Evolutionary conservation across 2,113 vertebrate species (phyloP), one percentile per base, ranked within the genome.

Genomic region (Dicaeum eximium): DNA sequence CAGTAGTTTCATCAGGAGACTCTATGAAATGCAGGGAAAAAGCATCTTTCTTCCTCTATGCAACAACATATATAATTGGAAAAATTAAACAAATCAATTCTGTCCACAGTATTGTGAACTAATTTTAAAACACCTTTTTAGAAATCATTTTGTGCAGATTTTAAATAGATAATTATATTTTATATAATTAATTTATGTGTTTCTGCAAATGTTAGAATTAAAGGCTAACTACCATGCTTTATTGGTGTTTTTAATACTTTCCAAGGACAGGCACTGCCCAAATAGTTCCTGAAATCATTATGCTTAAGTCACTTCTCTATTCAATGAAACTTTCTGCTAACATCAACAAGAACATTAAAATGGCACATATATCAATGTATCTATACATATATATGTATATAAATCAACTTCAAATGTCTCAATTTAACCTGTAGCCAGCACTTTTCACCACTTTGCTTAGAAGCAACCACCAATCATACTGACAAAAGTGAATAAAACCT

Each of bases 1-100:
- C 97, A 51, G 97, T 94, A 88, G 98, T 98, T 96, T 99, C 99
- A 73, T 99, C 99, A 1, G 98, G 98, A 97, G 97, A 99, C 98
- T 99, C 99, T 99, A 97, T 47, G 25, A 94, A 95, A 92, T 47
- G 92, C 64, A 83, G 91, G 88, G 90, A 88, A 89, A 97, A 95
- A 92, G 83, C 50, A 37, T 79, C 45, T 85, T 80, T 93, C 87
- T 61, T 73, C 79, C 87, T 92, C 96, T 94, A 96, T 94, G 94
- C 89, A 90, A 96, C 95, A 97, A 97, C 93, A 97, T 48, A 89
- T 71, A 73, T 95, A 77, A 94, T 48, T 86, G 93, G 93, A 96
- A 88, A 95, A 95, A 94, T 86, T 86, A 96, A 93, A 86, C 95
- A 96, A 96, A 84, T 87, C 51, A 80, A 67, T 50, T 61, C 92